Base-by-base conservation (phyloP, 2,113 vertebrate genomes). In the Sigmodon hispidus region DNA sequence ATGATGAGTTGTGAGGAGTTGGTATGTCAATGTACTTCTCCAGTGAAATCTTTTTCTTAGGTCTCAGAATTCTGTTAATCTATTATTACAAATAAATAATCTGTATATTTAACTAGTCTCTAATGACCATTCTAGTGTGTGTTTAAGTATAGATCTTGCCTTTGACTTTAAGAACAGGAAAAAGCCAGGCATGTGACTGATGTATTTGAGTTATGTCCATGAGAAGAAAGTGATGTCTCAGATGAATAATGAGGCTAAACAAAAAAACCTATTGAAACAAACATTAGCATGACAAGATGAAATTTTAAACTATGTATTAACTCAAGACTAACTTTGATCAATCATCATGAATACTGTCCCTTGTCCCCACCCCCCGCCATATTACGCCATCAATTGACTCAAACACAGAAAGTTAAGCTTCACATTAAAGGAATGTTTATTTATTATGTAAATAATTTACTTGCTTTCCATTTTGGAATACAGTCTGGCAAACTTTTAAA, bases 401-500 rank as follows among this genome's bases (percentile, higher is more conserved):
- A 91, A 80, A 86, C 0, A 55, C 50, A 70, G 1, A 15, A 81
- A 55, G 29, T 91, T 89, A 52, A 67, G 31, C 45, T 90, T 93
- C 61, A 61, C 13, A 21, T 31, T 75, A n/a, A 97, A 89, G 57
- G 79, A 86, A 89, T 63, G 4, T 59, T 70, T 17, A n/a, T n/a
- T 70, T 70, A 19, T 84, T 93, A 50, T 89, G 29, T 40, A 93
- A 93, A 61, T 5, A 45, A 63, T 79, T 40, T 85, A 55, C 69
- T 80, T 55, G n/a, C 55, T 80, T 97, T 94, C 22, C 21, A 93
- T 61, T 89, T 89, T 63, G 45, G 87, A 93, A 93, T 79, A 50
- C 6, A 81, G 2, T 80, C 31, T 43, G 36, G 40, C 17, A 86
- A 7, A 86, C 26, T 93, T 43, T 81, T 59, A 48, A 72, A 70